phyloP scores from a whole-genome alignment of 2,888 invertebrate species.

The Acrocyrtus sp. region DNA sequence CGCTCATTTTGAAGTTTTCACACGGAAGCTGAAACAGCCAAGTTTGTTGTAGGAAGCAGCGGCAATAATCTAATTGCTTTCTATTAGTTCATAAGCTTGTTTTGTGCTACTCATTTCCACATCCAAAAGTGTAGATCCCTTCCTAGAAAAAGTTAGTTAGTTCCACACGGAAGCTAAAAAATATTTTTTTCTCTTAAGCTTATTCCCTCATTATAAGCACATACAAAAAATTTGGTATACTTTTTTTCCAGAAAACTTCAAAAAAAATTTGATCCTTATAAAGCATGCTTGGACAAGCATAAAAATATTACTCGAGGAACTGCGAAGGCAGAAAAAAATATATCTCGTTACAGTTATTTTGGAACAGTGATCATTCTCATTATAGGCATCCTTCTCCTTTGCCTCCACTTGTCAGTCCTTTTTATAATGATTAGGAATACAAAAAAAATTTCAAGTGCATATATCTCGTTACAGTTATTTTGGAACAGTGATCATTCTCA shows the following conservation, averaged over 20 bases:
- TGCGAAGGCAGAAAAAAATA: constrained; percentile 23
- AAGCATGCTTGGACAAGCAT: constrained; percentile 49
- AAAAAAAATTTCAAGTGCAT: neutral
- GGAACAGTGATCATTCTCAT: neutral
- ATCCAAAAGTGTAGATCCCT: no score
- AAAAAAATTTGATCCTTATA: constrained; percentile 53
- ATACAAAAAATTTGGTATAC: no score
- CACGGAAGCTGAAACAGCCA: no score
- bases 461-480: constrained; percentile 9
- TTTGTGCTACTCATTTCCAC: no score
- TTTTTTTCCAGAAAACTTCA: constrained; percentile 49
- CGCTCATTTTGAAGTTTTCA: no score
- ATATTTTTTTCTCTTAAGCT: no score
- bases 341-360: no score
- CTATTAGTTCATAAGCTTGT: constrained; percentile 52
- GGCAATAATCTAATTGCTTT: constrained; percentile 50
- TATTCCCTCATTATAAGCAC: no score
- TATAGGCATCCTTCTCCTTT: neutral
- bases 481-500: neutral
- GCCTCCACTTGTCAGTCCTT: neutral
- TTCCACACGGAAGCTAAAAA: no score
- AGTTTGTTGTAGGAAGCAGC: no score
- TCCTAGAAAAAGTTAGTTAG: no score
- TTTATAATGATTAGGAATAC: neutral
- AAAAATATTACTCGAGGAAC: constrained; percentile 42